Conservation (phyloP, 2,797 vertebrate genomes). For the Chaetophractus vellerosus region DNA sequence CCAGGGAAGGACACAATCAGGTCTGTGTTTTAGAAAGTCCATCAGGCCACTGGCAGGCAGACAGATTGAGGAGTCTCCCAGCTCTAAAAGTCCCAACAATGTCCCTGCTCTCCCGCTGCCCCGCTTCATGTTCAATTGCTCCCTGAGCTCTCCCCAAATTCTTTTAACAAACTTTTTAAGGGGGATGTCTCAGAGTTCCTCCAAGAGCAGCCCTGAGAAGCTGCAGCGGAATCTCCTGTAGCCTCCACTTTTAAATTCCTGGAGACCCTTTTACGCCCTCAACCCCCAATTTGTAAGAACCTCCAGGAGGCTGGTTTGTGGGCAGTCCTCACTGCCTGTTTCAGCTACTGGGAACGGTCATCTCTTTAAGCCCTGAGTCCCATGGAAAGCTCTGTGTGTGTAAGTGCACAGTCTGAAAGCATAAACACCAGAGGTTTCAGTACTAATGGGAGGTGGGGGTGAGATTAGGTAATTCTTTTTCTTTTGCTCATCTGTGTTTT, state of each 20-base stretch:
- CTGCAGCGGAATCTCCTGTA: not conserved
- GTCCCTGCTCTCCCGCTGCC: not conserved
- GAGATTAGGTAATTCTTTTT: not conserved
- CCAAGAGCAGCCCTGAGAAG: not conserved
- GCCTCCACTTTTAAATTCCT: not conserved
- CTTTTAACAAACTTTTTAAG: conserved; percentile 19
- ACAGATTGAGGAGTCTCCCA: not conserved
- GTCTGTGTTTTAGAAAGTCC: conserved; percentile 29
- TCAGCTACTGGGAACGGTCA: not conserved
- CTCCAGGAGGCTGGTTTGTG: not conserved
- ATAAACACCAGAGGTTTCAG: not conserved
- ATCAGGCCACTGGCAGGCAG: not conserved
- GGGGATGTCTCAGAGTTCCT: conserved; percentile 25
- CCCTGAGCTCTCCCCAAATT: not conserved
- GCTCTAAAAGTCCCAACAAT: not conserved
- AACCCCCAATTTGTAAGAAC: not conserved
- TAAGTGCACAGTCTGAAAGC: conserved; percentile 32
- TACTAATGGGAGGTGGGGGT: not conserved
- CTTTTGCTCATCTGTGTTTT: not conserved
- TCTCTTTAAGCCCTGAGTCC: not conserved
- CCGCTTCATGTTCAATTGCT: not conserved
- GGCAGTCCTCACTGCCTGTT: not conserved
- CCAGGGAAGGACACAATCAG: not conserved
- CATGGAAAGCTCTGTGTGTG: conserved; percentile 77
- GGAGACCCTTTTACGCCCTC: not conserved